Percentiles rank a stretch among this genome's conserved stretches.
Evolutionary conservation across 1,140 invertebrate species (phyloP).

Genomic region (Piezodorus guildinii): DNA sequence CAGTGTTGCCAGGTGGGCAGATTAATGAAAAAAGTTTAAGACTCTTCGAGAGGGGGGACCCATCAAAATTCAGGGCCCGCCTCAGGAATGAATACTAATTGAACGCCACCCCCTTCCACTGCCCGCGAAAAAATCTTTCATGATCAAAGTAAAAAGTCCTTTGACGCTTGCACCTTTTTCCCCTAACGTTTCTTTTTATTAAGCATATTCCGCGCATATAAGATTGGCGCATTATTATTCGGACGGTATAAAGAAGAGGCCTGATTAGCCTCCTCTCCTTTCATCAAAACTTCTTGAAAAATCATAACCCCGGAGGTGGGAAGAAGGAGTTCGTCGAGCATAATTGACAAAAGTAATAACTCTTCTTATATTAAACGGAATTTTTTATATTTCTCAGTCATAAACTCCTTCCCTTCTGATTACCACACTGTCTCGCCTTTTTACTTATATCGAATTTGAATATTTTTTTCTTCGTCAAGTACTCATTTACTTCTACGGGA

Average conservation of each 20-base stretch:
- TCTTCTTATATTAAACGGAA: conserved; percentile 12
- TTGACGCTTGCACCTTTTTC: conserved; percentile 13
- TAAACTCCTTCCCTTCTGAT: background rate
- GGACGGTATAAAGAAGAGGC: conserved; percentile 5
- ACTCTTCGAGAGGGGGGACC: background rate
- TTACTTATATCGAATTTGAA: no score
- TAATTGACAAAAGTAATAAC: conserved; percentile 17
- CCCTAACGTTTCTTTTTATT: conserved; percentile 12
- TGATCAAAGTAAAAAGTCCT: conserved; percentile 23
- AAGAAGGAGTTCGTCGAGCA: background rate
- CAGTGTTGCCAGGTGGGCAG: conserved; percentile 9
- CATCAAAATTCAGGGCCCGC: conserved; percentile 22
- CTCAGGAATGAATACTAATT: conserved; percentile 22
- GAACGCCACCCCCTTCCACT: background rate
- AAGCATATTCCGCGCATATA: conserved; percentile 23
- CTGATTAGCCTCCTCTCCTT: background rate
- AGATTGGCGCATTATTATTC: conserved; percentile 21
- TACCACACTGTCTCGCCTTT: background rate
- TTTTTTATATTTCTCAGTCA: conserved; percentile 4
- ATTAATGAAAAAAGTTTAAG: conserved; percentile 24
- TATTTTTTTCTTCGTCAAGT: no score
- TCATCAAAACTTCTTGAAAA: conserved; percentile 17
- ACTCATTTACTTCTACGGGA: no score
- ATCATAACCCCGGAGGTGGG: conserved; percentile 3
- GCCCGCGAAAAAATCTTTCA: conserved; percentile 19